Conservation (phyloP, 2,797 vertebrate species). For the Telmatherina bonti region DNA sequence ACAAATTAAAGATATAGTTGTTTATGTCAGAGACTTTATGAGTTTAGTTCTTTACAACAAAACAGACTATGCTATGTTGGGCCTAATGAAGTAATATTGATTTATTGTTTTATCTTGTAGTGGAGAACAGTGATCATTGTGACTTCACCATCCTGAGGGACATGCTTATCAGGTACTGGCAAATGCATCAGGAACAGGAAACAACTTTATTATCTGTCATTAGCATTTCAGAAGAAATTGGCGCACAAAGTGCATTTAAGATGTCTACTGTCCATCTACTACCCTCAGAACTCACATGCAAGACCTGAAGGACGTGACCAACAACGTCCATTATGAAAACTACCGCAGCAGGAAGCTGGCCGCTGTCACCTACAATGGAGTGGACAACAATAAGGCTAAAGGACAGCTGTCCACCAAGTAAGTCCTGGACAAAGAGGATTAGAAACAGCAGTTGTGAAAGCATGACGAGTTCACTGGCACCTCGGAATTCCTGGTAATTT, state of each 20-base stretch:
- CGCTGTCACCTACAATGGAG: slow-evolving; percentile 98
- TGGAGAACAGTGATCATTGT: slow-evolving; percentile 98
- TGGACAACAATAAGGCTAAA: slow-evolving; percentile 97
- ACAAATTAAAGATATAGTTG: neutral
- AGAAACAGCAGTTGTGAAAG: neutral
- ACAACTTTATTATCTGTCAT: too few species aligned
- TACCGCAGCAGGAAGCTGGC: slow-evolving; percentile 98
- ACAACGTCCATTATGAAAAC: slow-evolving; percentile 99
- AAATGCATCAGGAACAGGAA: too few species aligned
- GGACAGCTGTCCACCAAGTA: slow-evolving; percentile 95
- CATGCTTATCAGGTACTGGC: slow-evolving; percentile 96
- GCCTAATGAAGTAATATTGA: neutral
- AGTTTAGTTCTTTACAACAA: neutral
- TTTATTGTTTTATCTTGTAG: slow-evolving; percentile 68
- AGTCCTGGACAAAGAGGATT: slow-evolving; percentile 56
- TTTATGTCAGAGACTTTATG: too few species aligned
- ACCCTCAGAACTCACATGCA: slow-evolving; percentile 96
- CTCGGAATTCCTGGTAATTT: neutral
- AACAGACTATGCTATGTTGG: neutral
- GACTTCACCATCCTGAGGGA: slow-evolving; percentile 99
- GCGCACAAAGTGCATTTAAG: too few species aligned
- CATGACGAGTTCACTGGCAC: neutral
- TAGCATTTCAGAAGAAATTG: too few species aligned
- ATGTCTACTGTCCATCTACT: neutral
- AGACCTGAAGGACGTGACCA: too few species aligned